Evolutionary conservation across 1,140 invertebrate species (phyloP), one percentile per base, ranked within the genome.

Genomic region (Physella acuta): DNA sequence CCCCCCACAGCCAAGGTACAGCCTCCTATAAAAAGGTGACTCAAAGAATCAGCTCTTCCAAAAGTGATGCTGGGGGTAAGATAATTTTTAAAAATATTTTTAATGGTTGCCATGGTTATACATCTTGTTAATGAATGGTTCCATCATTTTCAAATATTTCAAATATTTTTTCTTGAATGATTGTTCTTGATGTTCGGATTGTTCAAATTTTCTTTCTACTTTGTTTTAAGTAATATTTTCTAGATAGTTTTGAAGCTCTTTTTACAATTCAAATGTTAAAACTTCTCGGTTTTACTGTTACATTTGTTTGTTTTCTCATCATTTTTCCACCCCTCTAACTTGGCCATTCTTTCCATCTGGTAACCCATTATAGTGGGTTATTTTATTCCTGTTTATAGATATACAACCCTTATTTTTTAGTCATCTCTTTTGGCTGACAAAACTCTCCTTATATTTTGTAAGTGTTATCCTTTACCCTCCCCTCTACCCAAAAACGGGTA

Each of bases 41-140:
- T 0, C 52, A 69, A 5, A 55, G 73, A 49, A 73, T 78, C 49
- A 76, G 78, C 34, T 79, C 77, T 17, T 76, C 77, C 2, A 70
- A 73, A 1, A 81, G 79, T 71, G 79, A 81, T 66, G 79, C 79
- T 31, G 77, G 79, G 30, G 76, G 77, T 70, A 62, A n/a, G n/a
- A n/a, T n/a, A n/a, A n/a, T n/a, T n/a, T n/a, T n/a, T n/a, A n/a
- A n/a, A n/a, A n/a, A n/a, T n/a, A n/a, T n/a, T n/a, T n/a, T n/a
- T n/a, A n/a, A n/a, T n/a, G n/a, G n/a, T n/a, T n/a, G n/a, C n/a
- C n/a, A n/a, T n/a, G n/a, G n/a, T n/a, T n/a, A n/a, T n/a, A n/a
- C n/a, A n/a, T n/a, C n/a, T n/a, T n/a, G n/a, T n/a, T n/a, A n/a
- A n/a, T n/a, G n/a, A n/a, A n/a, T n/a, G n/a, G n/a, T n/a, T n/a